A percentile compares a stretch with the other conserved stretches of the same genome.
Conservation (phyloP, 92 coral and sea anemone genomes). For the Epizoanthus fatuus region DNA sequence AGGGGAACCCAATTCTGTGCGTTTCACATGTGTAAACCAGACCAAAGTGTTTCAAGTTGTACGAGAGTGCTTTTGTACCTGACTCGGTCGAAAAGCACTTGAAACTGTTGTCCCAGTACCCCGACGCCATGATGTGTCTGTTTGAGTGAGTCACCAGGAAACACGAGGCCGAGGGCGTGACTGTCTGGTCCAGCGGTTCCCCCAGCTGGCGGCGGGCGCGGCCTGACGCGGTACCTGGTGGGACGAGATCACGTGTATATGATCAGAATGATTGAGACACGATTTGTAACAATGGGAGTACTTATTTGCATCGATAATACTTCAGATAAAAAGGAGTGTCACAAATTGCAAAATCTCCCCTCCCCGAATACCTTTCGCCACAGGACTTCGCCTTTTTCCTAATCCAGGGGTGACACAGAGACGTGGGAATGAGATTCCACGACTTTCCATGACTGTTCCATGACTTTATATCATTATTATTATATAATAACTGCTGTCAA, state of each 20-base stretch:
- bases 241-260: neutral
- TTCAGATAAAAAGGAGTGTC: too few species aligned
- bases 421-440: too few species aligned
- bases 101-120: slow-evolving; percentile 99
- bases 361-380: too few species aligned
- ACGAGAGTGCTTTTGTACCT: neutral
- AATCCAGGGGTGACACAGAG: too few species aligned
- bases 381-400: too few species aligned
- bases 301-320: too few species aligned
- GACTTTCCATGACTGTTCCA: too few species aligned
- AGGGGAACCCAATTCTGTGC: neutral
- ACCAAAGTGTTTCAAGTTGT: slow-evolving; percentile 52
- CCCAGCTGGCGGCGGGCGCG: slow-evolving; percentile 97
- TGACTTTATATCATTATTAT: too few species aligned
- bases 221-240: slow-evolving; percentile 76
- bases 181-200: slow-evolving; percentile 98
- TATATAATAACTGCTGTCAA: too few species aligned
- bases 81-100: slow-evolving; percentile 93
- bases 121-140: slow-evolving; percentile 95
- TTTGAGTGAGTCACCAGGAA: slow-evolving; percentile 94
- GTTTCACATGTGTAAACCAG: too few species aligned
- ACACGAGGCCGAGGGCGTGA: slow-evolving; percentile 94
- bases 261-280: neutral
- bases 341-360: too few species aligned
- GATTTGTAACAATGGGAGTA: neutral